Percentiles rank a stretch among this genome's conserved stretches.
Evolutionary conservation across 2,888 invertebrate genomes (phyloP).

Genomic region (Barypeithes pellucidus): DNA sequence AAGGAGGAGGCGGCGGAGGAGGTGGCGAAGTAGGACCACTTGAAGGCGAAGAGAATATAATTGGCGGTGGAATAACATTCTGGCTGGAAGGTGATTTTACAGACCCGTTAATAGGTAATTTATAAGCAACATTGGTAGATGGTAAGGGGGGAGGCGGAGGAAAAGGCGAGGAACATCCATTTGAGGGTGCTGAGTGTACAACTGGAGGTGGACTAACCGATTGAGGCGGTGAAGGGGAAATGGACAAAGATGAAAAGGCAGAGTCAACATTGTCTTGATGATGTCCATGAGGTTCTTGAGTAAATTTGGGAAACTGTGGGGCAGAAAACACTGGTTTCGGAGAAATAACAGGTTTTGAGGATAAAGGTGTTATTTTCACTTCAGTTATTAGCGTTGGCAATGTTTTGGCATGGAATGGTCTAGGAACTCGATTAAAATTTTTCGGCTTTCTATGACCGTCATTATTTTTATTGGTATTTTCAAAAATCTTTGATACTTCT

Average conservation of each 20-base stretch:
- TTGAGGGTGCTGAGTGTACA: not conserved
- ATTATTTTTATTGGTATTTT: slow-evolving; percentile 45
- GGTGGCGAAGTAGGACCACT: slow-evolving; percentile 5
- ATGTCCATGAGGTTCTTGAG: slow-evolving; percentile 30
- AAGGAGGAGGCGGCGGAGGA: slow-evolving; percentile 55
- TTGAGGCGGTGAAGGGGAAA: slow-evolving; percentile 51
- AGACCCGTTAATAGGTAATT: not conserved
- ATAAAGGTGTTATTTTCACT: slow-evolving; percentile 7
- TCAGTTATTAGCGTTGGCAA: slow-evolving; percentile 9
- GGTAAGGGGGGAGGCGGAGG: slow-evolving; percentile 55
- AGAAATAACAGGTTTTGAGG: slow-evolving; percentile 48
- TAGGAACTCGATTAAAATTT: slow-evolving; percentile 52
- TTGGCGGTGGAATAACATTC: slow-evolving; percentile 48
- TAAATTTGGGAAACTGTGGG: slow-evolving; percentile 36
- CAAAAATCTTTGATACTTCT: slow-evolving; percentile 57
- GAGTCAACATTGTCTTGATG: slow-evolving; percentile 47
- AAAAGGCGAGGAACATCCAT: not conserved
- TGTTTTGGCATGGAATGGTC: slow-evolving; percentile 45
- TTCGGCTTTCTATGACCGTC: slow-evolving; percentile 36
- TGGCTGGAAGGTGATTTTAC: not conserved
- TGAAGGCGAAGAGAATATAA: not conserved
- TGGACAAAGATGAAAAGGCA: slow-evolving; percentile 48
- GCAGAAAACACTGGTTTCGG: slow-evolving; percentile 49
- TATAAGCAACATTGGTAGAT: slow-evolving; percentile 32
- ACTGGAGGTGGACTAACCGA: slow-evolving; percentile 51